Evolutionary conservation across 2,113 vertebrate genomes (phyloP).

Genomic region (Chloropsis hardwickii): DNA sequence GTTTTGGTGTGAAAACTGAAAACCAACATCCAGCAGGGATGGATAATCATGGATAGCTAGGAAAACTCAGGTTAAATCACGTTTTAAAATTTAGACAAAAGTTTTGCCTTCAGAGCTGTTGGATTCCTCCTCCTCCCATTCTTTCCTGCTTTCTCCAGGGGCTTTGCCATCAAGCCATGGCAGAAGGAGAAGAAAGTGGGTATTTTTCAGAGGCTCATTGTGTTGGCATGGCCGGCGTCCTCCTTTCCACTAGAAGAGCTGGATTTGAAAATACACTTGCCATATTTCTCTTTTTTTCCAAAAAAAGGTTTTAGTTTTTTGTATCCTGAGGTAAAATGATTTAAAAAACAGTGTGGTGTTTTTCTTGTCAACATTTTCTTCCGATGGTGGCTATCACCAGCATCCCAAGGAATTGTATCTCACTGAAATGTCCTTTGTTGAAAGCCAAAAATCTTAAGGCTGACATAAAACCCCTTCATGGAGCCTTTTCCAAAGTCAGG

Average conservation of each 20-base stretch:
- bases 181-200: neutral
- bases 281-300: neutral
- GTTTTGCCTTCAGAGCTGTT: neutral
- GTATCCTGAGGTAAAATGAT: neutral
- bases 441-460: neutral
- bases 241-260: neutral
- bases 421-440: neutral
- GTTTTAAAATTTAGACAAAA: neutral
- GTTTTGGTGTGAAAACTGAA: neutral
- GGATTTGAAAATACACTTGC: neutral
- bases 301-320: neutral
- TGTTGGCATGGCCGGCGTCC: neutral
- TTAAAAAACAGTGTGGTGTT: rapidly evolving
- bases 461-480: neutral
- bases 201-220: neutral
- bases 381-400: neutral
- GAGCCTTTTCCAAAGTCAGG: neutral
- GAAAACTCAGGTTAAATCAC: neutral
- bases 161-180: neutral
- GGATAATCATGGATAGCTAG: neutral
- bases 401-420: neutral
- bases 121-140: neutral
- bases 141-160: neutral
- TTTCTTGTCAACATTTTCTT: neutral
- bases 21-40: neutral